Evolutionary conservation across 2,797 vertebrate species (phyloP), one percentile per base, ranked within the genome.

Genomic region (Hipposideros larvatus): DNA sequence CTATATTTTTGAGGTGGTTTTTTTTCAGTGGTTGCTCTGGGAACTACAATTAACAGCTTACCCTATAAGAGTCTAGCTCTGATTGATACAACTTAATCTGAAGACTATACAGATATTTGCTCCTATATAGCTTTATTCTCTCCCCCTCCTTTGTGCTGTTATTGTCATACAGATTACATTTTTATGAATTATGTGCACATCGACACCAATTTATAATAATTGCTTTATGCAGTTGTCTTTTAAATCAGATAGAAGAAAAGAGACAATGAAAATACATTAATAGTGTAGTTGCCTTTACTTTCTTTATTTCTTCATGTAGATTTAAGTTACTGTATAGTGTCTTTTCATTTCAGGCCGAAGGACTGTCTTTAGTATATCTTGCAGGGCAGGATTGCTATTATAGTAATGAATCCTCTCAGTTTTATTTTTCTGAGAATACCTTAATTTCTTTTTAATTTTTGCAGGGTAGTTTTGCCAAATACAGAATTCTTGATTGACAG

Each of bases 401-500:
- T 43, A 18, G 48, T 43, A 48, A 85, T 66, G 31, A 70, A 65
- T 75, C 6, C 61, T 78, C 31, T 91, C 48, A n/a, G 22, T 83
- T 87, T 70, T 37, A 15, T 78, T 83, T 83, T 57, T 79, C 41
- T 79, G 41, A 46, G 37, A 78, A 34, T 53, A 59, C 55, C 57
- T 92, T 93, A 65, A 37, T 73, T 65, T 66, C n/a, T 95, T 41
- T 53, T 85, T 78, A 13, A 28, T 65, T 51, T 57, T 87, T 61
- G 46, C 57, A 86, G 24, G 22, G n/a, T 19, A 34, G 15, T 66
- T 87, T 59, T 87, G 43, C 18, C 19, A 37, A 15, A 55, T 55
- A 43, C 4, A 34, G 26, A 92, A 70, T 84, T 70, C 28, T 75
- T 46, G 28, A 13, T 46, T 77, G 34, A 43, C 57, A 68, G 4